phyloP scores from a whole-genome alignment of 2,888 invertebrate species.

The Neria commutata region DNA sequence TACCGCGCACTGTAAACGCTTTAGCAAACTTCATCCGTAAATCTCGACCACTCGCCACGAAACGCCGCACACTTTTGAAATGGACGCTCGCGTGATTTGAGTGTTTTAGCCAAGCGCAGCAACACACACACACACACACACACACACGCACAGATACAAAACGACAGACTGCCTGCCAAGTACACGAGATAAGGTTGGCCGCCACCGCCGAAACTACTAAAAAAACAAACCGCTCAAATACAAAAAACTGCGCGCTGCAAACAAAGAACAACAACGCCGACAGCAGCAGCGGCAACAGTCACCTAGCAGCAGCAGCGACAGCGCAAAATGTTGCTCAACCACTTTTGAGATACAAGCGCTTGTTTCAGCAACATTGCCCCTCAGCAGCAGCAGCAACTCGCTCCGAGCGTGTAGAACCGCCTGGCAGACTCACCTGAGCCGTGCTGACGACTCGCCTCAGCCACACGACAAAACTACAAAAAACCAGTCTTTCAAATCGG shows the following conservation, averaged over 20 bases:
- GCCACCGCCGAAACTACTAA: background rate
- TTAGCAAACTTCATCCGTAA: slow-evolving; percentile 46
- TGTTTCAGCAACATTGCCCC: background rate
- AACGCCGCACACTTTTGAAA: slow-evolving; percentile 59
- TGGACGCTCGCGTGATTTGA: slow-evolving; percentile 43
- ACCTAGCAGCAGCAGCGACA: slow-evolving; percentile 45
- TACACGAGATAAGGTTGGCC: background rate
- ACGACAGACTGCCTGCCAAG: background rate
- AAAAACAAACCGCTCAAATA: background rate
- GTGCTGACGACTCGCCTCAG: too few species aligned
- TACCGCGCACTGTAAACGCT: too few species aligned
- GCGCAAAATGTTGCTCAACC: slow-evolving; percentile 50
- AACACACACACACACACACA: slow-evolving; percentile 38
- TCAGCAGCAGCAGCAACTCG: too few species aligned
- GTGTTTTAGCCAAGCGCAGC: slow-evolving; percentile 34
- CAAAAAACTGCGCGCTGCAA: background rate
- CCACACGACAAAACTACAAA: too few species aligned
- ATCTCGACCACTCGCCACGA: slow-evolving; percentile 60
- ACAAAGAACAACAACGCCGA: background rate
- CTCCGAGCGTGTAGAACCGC: too few species aligned
- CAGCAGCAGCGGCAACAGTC: slow-evolving; percentile 6
- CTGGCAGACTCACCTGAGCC: too few species aligned
- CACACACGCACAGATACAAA: slow-evolving; percentile 5
- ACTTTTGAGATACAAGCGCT: too few species aligned
- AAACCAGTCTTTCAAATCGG: too few species aligned